Percentiles rank a stretch among this genome's conserved stretches.
phyloP scores from a whole-genome alignment of 2,797 vertebrate genomes.

The Dallia pectoralis region DNA sequence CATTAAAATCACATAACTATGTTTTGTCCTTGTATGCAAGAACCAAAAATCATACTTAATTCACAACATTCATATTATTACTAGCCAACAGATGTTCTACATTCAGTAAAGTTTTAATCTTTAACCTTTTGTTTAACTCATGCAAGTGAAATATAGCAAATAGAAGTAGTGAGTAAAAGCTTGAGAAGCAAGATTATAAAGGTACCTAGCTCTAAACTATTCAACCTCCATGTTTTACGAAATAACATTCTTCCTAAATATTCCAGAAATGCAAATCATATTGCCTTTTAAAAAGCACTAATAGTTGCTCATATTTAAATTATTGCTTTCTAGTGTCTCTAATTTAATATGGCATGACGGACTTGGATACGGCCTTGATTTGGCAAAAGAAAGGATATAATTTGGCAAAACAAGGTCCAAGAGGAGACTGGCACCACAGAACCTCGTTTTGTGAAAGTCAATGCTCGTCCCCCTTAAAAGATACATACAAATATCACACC shows the following conservation, averaged over 20 bases:
- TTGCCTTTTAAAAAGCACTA: constrained; percentile 15
- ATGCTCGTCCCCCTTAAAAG: constrained; percentile 4
- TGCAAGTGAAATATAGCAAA: too few species aligned
- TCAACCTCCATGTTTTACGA: neutral
- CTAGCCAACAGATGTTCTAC: too few species aligned
- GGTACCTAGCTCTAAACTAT: neutral
- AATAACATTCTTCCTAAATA: constrained; percentile 25
- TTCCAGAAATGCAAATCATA: constrained; percentile 14
- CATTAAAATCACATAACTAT: too few species aligned
- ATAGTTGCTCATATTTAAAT: neutral
- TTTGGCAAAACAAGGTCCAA: neutral
- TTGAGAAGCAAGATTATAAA: neutral
- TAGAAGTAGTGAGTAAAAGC: neutral
- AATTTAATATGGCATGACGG: neutral
- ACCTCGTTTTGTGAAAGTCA: neutral
- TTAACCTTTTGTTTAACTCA: too few species aligned
- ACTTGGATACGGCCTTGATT: neutral
- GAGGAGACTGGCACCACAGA: neutral
- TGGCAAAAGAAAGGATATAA: neutral
- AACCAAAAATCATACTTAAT: too few species aligned
- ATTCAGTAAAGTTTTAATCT: too few species aligned
- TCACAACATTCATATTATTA: too few species aligned
- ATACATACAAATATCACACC: constrained; percentile 17
- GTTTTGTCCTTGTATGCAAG: too few species aligned
- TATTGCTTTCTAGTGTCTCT: neutral